Evolutionary conservation across 2,797 vertebrate genomes (phyloP), one percentile per base, ranked within the genome.

Genomic region (Nothura maculosa): DNA sequence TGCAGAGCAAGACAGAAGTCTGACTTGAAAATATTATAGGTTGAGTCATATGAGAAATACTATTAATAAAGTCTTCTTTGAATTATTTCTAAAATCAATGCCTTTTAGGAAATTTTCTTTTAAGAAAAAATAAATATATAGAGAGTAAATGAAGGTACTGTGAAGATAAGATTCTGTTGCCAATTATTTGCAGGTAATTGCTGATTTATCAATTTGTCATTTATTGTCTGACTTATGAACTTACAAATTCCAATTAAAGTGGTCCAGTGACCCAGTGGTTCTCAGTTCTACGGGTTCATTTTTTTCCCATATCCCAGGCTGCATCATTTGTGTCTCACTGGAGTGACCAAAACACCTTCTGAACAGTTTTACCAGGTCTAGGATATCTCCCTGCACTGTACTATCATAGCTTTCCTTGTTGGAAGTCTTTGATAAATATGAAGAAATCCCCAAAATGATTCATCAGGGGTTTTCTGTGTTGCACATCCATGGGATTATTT

Each of bases 71-170:
- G n/a, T 32, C 4, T 66, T 69, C 18, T 40, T 8, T 40, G 30
- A 70, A 55, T 62, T 34, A 25, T 52, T 81, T 88, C 14, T 82
- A 28, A 63, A 87, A 64, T 5, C 7, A 15, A 1, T 0, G 3
- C 1, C 1, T 2, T 48, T 30, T 54, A 5, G 50, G 25, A 52
- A 48, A 6, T 13, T 24, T 30, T 24, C 17, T 5, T 30, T 11
- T 54, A 17, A 9, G 2, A 81, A 67, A 55, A 28, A 34, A 48
- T 36, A 32, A 67, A 10, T 3, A 12, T n/a, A 22, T 14, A 42
- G 10, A 48, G 8, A 34, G 9, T 12, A 1, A 36, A 21, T 30
- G 40, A 48, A 57, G 9, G 8, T 72, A 9, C 18, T 43, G 2
- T 36, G 60, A 10, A 50, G n/a, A 20, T 52, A 85, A 79, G 47